phyloP scores from a whole-genome alignment of 1,140 invertebrate genomes.

The Hydropsyche tenuis region DNA sequence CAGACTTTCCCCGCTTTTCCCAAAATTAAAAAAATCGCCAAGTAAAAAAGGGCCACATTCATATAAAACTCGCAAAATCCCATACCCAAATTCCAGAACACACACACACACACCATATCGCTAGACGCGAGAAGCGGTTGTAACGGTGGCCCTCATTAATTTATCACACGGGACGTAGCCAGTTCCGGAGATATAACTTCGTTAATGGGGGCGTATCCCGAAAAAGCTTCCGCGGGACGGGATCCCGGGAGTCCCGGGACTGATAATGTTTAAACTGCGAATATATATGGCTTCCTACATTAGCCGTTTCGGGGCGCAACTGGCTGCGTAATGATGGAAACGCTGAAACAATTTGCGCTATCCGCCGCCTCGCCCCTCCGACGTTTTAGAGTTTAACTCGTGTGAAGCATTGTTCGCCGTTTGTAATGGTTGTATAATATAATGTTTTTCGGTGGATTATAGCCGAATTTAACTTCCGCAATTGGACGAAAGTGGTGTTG shows the following conservation, averaged over 20 bases:
- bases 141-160: neutral
- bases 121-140: too few species aligned
- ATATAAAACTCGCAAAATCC: neutral
- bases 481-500: too few species aligned
- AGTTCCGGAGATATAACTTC: slow-evolving; percentile 17
- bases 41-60: too few species aligned
- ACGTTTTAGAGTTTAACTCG: too few species aligned
- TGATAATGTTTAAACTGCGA: slow-evolving; percentile 20
- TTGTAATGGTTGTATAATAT: too few species aligned
- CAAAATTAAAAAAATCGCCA: too few species aligned
- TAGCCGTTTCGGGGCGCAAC: neutral
- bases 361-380: too few species aligned
- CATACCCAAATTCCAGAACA: neutral
- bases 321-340: neutral
- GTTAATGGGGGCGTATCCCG: slow-evolving; percentile 1
- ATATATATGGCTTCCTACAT: slow-evolving; percentile 12
- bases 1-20: too few species aligned
- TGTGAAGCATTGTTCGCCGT: too few species aligned
- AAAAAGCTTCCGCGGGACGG: neutral
- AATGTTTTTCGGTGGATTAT: too few species aligned
- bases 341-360: neutral
- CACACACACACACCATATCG: neutral
- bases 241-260: slow-evolving; percentile 1
- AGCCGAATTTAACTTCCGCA: too few species aligned
- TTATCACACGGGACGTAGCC: neutral